A percentile compares a stretch with the other conserved stretches of the same genome.
Conservation (phyloP, 2,888 invertebrate genomes). For the Coelinius sp. region DNA sequence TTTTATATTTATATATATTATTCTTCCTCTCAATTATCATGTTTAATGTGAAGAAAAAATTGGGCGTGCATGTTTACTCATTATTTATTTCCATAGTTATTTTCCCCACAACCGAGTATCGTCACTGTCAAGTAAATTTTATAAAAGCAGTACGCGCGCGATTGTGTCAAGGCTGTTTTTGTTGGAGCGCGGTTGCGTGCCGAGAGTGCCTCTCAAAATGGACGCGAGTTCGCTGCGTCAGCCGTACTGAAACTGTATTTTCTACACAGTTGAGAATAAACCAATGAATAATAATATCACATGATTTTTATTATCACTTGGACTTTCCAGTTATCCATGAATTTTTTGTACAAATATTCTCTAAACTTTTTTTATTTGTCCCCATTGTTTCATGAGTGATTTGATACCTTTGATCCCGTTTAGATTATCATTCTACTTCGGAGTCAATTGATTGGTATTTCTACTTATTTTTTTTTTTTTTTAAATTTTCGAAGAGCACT, state of each 20-base stretch:
- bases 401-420: background rate
- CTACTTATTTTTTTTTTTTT: background rate
- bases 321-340: background rate
- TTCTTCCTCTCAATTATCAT: background rate
- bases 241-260: slow-evolving; percentile 44
- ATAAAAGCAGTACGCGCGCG: slow-evolving; percentile 42
- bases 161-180: slow-evolving; percentile 62
- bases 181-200: slow-evolving; percentile 53
- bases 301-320: background rate
- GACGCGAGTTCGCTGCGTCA: slow-evolving; percentile 52
- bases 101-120: background rate
- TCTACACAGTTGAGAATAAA: slow-evolving; percentile 27
- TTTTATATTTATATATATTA: background rate
- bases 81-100: background rate
- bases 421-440: background rate
- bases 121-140: slow-evolving; percentile 24
- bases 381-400: background rate
- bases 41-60: background rate
- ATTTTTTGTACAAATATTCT: background rate
- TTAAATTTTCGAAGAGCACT: background rate
- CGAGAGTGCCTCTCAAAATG: slow-evolving; percentile 59
- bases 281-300: slow-evolving; percentile 26
- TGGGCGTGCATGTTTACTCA: background rate
- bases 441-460: background rate
- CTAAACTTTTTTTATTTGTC: background rate